Base-by-base conservation (phyloP, 1,140 invertebrate species). In the Drosophila biarmipes region DNA sequence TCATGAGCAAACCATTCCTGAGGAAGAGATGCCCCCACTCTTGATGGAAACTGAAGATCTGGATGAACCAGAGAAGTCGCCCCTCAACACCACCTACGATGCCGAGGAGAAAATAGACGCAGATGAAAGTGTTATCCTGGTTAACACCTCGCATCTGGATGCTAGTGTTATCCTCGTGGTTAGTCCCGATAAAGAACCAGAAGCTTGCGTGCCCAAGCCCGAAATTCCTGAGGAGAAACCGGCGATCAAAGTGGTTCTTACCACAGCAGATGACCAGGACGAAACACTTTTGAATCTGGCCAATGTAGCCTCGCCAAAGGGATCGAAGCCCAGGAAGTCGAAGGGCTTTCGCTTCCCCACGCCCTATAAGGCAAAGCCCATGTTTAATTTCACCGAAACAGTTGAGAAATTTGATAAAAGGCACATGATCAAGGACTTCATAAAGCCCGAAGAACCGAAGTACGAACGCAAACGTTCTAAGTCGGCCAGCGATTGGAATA, bases 31-130 rank as follows among this genome's bases (percentile, higher is more conserved):
- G 73, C 64, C 72, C 0, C 71, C 80, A 7, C 34, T 75, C 0
- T 29, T 77, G 19, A 1, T 89, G n/a, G 0, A 63, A 10, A 80
- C 76, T 11, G 82, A 86, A 27, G 80, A 51, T 8, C 46, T 56
- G 14, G 64, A 52, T 0, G 63, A 49, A 37, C 21, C 31, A 14
- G 40, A 53, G 1, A 34, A 46, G 0, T 21, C 35, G 4, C 42
- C 11, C 2, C 43, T 80, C 0, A 85, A 90, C 37, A 46, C 40
- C 8, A 89, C 84, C 3, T 89, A 80, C 31, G 64, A 85, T 54
- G 72, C 67, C 1, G 66, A 75, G 10, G 42, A 73, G 17, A 12
- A 14, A n/a, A 11, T 12, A 6, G 8, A n/a, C 6, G 14, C 15
- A 2, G 3, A 57, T 21, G 51, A 45, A 21, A 48, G 48, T n/a